Evolutionary conservation across 2,797 vertebrate genomes (phyloP).

Genomic region (Phalanger gymnotis): DNA sequence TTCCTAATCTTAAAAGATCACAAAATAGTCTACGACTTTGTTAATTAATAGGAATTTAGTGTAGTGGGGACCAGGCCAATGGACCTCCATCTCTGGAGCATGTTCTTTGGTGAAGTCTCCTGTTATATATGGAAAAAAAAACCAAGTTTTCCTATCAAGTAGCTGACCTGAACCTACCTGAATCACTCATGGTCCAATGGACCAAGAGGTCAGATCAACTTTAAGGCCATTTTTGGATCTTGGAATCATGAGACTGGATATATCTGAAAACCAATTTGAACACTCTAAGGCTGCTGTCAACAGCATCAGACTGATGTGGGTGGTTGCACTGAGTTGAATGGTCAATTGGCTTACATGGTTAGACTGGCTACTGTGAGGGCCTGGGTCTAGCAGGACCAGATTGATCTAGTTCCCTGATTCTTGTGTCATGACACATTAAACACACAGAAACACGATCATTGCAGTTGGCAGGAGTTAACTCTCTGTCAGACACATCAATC

Average conservation of each 20-base stretch:
- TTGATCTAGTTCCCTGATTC: not conserved
- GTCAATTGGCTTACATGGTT: not conserved
- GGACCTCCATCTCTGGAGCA: not conserved
- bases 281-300: not conserved
- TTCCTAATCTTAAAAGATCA: not conserved
- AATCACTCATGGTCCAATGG: not conserved
- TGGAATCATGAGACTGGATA: not conserved
- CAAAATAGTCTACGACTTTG: not conserved
- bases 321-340: not conserved
- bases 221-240: not conserved
- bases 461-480: not conserved
- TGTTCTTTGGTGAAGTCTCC: not conserved
- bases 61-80: not conserved
- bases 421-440: not conserved
- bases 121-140: not conserved
- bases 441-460: not conserved
- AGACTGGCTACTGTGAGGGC: not conserved
- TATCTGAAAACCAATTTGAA: not conserved
- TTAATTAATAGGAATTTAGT: not conserved
- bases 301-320: not conserved
- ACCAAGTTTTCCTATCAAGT: not conserved
- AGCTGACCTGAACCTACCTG: not conserved
- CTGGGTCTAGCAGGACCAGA: not conserved
- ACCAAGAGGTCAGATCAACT: not conserved
- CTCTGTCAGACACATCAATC: not conserved